A percentile compares a stretch with the other conserved stretches of the same genome.
These are phyloP conservation scores for Actenoides hombroni DNA, from an alignment of 2,113 vertebrate genomes.

Conservation along the genomic window DNA sequence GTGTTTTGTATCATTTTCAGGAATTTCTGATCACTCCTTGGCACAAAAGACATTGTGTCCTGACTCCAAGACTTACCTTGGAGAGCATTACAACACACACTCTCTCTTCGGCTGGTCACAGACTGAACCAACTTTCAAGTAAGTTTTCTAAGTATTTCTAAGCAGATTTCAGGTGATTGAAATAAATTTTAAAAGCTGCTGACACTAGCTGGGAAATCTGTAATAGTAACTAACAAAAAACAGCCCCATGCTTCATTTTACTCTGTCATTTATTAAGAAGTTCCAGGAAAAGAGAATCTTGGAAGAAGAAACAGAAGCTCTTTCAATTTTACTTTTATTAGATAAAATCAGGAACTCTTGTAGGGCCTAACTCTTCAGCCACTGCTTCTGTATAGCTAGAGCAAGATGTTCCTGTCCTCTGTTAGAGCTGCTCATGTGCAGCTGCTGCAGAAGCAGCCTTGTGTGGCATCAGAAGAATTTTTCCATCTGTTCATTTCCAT, in stretches of 20 bases:
- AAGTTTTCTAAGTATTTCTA: slow-evolving; percentile 12
- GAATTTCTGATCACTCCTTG: slow-evolving; percentile 32
- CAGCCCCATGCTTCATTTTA: background rate
- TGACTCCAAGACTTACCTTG: slow-evolving; percentile 50
- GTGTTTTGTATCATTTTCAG: slow-evolving; percentile 2
- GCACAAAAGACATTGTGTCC: slow-evolving; percentile 44
- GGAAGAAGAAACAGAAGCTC: background rate
- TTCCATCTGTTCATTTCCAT: background rate
- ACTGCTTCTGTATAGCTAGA: background rate
- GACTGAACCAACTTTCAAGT: slow-evolving; percentile 59
- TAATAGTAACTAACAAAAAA: background rate
- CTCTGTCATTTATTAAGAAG: background rate
- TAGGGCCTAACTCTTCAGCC: background rate
- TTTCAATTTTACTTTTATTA: background rate
- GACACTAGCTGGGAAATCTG: background rate
- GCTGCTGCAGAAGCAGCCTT: background rate
- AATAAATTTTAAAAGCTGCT: background rate
- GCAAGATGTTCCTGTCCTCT: background rate
- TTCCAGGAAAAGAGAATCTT: background rate
- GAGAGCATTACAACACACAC: slow-evolving; percentile 44
- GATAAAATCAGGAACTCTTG: background rate
- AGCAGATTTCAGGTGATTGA: background rate
- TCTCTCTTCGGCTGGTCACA: slow-evolving; percentile 64
- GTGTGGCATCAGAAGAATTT: background rate
- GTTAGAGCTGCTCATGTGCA: background rate